Evolutionary conservation across 92 coral and sea anemone genomes (phyloP), one percentile per base, ranked within the genome.

Genomic region (Paragorgia papillata): DNA sequence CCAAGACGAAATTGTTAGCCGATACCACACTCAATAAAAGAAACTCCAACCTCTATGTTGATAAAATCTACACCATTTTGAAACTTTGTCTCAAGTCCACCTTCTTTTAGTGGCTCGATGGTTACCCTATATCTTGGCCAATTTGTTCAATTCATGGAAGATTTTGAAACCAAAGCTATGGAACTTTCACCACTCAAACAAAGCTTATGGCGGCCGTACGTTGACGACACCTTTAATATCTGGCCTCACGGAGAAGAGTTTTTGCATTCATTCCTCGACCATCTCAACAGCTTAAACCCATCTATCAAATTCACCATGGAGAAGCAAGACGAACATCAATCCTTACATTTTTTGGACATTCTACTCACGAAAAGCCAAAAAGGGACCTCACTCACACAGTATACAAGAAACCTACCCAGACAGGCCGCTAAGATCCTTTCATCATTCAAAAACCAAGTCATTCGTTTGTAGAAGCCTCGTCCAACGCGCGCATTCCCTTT

Each of bases 271-370:
- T 69, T 69, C 3, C 59, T 69, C 0, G 25, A 25, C 0, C 46
- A 49, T 43, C 57, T 69, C 0, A 69, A 69, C 76, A 35, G 24
- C 12, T 21, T 43, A 21, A 39, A 69, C 32, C 34, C 76, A 65
- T 65, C 73, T 35, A 65, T 65, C 50, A 33, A 28, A 28, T 65
- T 65, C 73, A 65, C 73, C 73, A 65, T 35, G 73, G 73, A 33
- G 30, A 17, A 4, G 35, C 32, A 65, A 1, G 51, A 65, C 53
- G 27, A 33, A 50, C 50, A 65, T 19, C 73, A 65, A 21, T 65
- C 73, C 51, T 35, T 65, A 18, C 54, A 50, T 19, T 65, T 65
- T 65, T 0, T 65, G 33, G 73, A 65, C 0, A 28, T 65, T 27
- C 53, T 1, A 33, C 25, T 33, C 50, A 65, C 73, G 14, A 26